Evolutionary conservation across 2,113 vertebrate genomes (phyloP).

Genomic region (Dasyprocta punctata): DNA sequence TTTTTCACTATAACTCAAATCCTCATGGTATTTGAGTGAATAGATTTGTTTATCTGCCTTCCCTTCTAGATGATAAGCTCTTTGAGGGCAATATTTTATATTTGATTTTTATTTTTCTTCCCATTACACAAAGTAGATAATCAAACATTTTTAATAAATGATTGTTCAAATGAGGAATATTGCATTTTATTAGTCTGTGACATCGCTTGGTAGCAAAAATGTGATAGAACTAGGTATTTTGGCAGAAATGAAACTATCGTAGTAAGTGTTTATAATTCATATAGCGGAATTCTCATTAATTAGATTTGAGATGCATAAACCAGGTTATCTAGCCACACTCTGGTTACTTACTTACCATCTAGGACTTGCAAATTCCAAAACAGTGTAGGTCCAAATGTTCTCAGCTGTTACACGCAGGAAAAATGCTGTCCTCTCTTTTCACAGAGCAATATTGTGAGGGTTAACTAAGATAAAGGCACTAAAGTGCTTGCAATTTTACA

Average conservation of each 20-base stretch:
- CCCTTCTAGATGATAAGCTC: not conserved
- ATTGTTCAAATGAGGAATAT: not conserved
- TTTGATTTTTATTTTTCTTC: not conserved
- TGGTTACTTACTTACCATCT: not conserved
- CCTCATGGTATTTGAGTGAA: not conserved
- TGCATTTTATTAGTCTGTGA: not conserved
- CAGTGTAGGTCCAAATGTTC: not conserved
- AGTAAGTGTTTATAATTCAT: not conserved
- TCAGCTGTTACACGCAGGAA: not conserved
- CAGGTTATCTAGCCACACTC: not conserved
- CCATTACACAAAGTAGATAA: not conserved
- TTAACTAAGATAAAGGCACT: slow-evolving; percentile 34
- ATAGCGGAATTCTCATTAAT: slow-evolving; percentile 4
- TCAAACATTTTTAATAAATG: not conserved
- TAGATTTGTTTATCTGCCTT: not conserved
- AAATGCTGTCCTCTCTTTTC: not conserved
- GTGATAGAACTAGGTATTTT: not conserved
- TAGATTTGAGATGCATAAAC: not conserved
- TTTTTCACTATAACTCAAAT: not conserved
- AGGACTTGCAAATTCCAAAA: not conserved
- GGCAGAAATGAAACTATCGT: slow-evolving; percentile 25
- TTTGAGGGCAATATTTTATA: not conserved
- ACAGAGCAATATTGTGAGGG: not conserved
- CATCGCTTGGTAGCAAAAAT: not conserved
- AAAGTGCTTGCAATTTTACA: slow-evolving; percentile 13